Evolutionary conservation across 1,140 invertebrate species (phyloP), one percentile per base, ranked within the genome.

Genomic region (Chlorops oryzae): DNA sequence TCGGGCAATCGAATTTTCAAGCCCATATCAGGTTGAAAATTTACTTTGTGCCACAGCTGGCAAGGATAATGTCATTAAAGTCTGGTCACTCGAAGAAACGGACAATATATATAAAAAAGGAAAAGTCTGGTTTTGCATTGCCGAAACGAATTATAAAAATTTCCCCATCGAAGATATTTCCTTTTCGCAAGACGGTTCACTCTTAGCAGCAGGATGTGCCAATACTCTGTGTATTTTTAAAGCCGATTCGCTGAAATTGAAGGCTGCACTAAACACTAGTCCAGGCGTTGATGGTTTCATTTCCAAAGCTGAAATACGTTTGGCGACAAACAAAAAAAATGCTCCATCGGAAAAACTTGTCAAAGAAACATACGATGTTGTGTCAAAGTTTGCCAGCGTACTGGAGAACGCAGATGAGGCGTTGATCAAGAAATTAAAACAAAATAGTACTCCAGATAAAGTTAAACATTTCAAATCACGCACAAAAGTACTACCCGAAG

Each of bases 181-280:
- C 38, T 90, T 90, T 64, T 84, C 86, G 1, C 73, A 78, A 37
- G 89, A 92, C 74, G 86, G 85, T 23, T 90, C 88, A 2, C 59
- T 90, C 15, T 58, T 92, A 17, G 86, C 80, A 20, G 83, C 86
- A 18, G 79, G 77, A 7, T 92, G 87, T 75, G 79, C 74, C 21
- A 75, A 77, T n/a, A 79, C 75, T 37, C 60, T 90, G 21, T 90
- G 87, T 5, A 63, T 88, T 20, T 91, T 87, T 84, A 76, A 77
- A 54, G 68, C 79, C 42, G 74, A 80, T 46, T 72, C 72, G 6
- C 73, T 74, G 54, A 70, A 77, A 17, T 63, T 86, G 7, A 80
- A 79, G 59, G 78, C 77, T 51, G 75, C 74, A 0, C 51, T 78
- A 9, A 72, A 58, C 44, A 57, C 59, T 17, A 45, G 63, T 1